Percentiles rank a stretch among this genome's conserved stretches.
phyloP scores from a whole-genome alignment of 92 coral and sea anemone genomes.

The Heteractis magnifica region DNA sequence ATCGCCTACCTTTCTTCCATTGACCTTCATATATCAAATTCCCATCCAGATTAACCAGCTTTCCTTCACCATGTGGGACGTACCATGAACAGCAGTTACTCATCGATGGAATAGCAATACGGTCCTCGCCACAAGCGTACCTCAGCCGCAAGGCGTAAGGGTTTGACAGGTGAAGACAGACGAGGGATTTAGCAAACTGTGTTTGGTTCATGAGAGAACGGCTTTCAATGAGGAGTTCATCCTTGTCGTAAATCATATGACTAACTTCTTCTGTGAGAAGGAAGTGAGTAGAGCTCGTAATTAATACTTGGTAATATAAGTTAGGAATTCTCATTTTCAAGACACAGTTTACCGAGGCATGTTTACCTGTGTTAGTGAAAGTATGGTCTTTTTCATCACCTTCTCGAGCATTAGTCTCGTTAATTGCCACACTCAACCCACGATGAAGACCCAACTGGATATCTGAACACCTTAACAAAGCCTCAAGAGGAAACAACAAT shows the following conservation, averaged over 20 bases:
- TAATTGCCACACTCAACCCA: neutral
- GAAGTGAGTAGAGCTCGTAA: too few relatives aligned
- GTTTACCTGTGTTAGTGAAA: neutral
- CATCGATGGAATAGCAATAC: neutral
- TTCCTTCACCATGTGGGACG: slow-evolving; percentile 61
- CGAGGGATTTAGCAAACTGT: slow-evolving; percentile 2
- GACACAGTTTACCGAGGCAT: neutral
- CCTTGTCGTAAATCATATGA: slow-evolving; percentile 14
- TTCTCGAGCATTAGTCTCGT: neutral
- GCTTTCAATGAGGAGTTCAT: slow-evolving; percentile 26
- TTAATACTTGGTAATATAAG: neutral
- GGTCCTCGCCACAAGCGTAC: slow-evolving; percentile 19
- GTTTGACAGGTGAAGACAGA: slow-evolving; percentile 8
- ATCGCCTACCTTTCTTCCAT: slow-evolving; percentile 57
- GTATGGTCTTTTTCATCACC: neutral
- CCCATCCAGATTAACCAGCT: slow-evolving; percentile 33
- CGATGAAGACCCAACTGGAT: slow-evolving; percentile 11
- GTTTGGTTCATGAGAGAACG: slow-evolving; percentile 31
- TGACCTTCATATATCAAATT: slow-evolving; percentile 56
- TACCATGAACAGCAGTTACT: neutral
- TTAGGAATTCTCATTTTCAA: neutral
- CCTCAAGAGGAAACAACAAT: slow-evolving; percentile 6
- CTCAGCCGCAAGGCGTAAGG: slow-evolving; percentile 10
- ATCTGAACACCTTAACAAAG: neutral
- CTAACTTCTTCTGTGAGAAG: neutral